A percentile compares a stretch with the other conserved stretches of the same genome.
These are phyloP conservation scores for Sebastes melanostomus DNA, from an alignment of 2,797 vertebrate species.

Conservation along the genomic window DNA sequence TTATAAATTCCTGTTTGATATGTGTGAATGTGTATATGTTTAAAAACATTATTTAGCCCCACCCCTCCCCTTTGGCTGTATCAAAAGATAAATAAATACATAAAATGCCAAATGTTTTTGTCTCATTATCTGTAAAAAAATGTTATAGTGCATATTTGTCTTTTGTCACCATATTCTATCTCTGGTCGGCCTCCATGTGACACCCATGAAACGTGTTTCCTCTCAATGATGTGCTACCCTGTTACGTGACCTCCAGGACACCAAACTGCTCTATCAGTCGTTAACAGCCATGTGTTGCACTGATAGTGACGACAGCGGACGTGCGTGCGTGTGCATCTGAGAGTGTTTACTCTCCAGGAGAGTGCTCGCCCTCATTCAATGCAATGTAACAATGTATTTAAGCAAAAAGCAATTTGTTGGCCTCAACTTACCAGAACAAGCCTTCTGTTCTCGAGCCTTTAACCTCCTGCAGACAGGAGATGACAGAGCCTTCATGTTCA, in stretches of 20 bases:
- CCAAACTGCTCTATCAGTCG: constrained; percentile 72
- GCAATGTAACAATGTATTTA: constrained; percentile 5
- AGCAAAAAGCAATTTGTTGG: constrained; percentile 6
- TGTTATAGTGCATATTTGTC: neutral
- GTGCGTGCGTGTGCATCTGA: constrained; percentile 2
- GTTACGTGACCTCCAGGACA: constrained; percentile 15
- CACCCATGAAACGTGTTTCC: constrained; percentile 36
- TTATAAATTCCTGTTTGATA: constrained; percentile 73
- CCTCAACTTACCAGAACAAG: neutral
- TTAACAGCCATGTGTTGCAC: constrained; percentile 68
- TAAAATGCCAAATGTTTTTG: constrained; percentile 34
- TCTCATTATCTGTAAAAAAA: neutral
- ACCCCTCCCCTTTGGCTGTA: constrained; percentile 72
- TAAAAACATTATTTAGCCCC: constrained; percentile 65
- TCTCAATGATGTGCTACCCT: constrained; percentile 23
- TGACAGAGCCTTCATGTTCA: neutral
- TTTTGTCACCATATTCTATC: constrained; percentile 1
- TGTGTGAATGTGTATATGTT: constrained; percentile 80
- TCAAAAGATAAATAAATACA: constrained; percentile 65
- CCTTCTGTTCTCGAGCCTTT: neutral
- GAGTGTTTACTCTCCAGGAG: constrained; percentile 52
- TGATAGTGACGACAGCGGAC: constrained; percentile 75
- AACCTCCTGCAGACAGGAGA: neutral
- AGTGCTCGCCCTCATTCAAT: constrained; percentile 18
- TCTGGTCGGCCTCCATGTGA: constrained; percentile 28